Evolutionary conservation across 2,113 vertebrate species (phyloP), one percentile per base, ranked within the genome.

Genomic region (Lanius collurio): DNA sequence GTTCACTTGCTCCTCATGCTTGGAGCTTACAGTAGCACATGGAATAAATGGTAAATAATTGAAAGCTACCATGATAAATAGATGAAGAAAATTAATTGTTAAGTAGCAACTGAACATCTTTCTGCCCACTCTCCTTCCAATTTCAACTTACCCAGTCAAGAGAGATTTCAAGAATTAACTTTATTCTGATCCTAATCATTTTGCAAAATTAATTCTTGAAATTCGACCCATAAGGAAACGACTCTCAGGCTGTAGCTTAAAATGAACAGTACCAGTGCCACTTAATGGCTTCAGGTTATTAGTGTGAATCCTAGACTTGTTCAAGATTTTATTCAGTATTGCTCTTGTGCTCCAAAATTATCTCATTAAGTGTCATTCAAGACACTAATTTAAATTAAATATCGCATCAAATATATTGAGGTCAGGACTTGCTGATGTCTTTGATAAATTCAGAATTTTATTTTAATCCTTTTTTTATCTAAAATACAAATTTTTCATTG

Each of bases 181-280:
- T 82, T 71, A 26, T 78, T 89, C 56, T 78, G 57, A 93, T 26
- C 28, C 26, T 81, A 56, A 71, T 23, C 15, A 56, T 64, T 75
- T 85, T 89, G 59, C 21, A 94, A 89, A 68, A 71, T 71, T 91
- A 87, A 73, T 94, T 94, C 11, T 82, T 59, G 71, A 27, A 89
- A 63, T 35, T 77, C 75, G 52, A 83, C 26, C 11, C 16, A 71
- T 33, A 90, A 87, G 11, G 39, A 73, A 73, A 46, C 33, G 44
- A n/a, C 19, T 89, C 67, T 73, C 30, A 55, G 42, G 24, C 11
- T 80, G 19, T 17, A 67, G 30, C 63, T 90, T 86, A 80, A 84
- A 94, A 76, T 63, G 18, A 87, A 79, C 2, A 2, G 13, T 27
- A 85, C 5, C 37, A 62, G 21, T 69, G 11, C 6, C 56, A 73